Evolutionary conservation across 2,113 vertebrate genomes (phyloP).

Genomic region (Nesogale talazaci): DNA sequence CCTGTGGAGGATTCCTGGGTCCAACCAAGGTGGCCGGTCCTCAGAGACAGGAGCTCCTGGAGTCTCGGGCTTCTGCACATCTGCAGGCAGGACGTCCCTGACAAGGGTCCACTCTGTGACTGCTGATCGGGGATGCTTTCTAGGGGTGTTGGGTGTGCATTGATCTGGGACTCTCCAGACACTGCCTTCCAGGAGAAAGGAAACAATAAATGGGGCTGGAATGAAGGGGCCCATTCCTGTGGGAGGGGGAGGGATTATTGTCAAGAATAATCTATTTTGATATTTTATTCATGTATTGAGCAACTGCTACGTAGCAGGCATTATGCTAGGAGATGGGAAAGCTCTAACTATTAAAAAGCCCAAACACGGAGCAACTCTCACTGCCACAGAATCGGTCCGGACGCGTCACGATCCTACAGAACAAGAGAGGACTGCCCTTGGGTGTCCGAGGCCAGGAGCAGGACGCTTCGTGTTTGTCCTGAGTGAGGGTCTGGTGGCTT

Average conservation of each 20-base stretch:
- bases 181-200: background rate
- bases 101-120: background rate
- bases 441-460: too few species aligned
- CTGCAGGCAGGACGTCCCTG: background rate
- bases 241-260: background rate
- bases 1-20: background rate
- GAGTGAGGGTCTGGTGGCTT: too few species aligned
- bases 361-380: too few species aligned
- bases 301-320: background rate
- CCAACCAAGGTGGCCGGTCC: background rate
- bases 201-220: background rate
- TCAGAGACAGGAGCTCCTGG: background rate
- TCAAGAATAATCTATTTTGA: background rate
- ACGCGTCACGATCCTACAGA: too few species aligned
- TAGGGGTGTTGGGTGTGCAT: background rate
- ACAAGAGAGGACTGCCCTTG: too few species aligned
- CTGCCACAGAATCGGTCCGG: too few species aligned
- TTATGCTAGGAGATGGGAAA: background rate
- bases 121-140: background rate
- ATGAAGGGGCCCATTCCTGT: background rate
- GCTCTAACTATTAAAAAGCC: too few species aligned
- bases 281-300: conserved; percentile 1
- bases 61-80: background rate
- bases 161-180: background rate
- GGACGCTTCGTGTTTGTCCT: too few species aligned